These are phyloP conservation scores for Conus canariensis DNA, from an alignment of 2,888 invertebrate species.

Conservation along the genomic window DNA sequence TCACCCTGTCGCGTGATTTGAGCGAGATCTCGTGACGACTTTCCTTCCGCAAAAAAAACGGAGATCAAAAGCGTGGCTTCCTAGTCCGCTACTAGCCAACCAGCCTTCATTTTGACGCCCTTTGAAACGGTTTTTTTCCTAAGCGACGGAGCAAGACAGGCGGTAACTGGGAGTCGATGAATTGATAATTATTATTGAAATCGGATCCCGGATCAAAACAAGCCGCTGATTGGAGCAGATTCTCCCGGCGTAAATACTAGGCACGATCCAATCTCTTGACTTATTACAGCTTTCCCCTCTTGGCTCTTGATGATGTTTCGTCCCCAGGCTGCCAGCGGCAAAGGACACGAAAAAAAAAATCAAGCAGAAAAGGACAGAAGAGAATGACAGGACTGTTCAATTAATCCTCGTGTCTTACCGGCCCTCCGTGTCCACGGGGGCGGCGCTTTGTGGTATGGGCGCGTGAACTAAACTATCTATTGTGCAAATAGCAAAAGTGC, in stretches of 20 bases:
- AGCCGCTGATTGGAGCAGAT: background rate
- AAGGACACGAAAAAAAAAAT: background rate
- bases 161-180: constrained; percentile 17
- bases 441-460: too few species aligned
- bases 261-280: background rate
- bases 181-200: constrained; percentile 37
- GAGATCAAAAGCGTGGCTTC: constrained; percentile 30
- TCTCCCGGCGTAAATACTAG: background rate
- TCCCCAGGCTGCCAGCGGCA: background rate
- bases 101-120: constrained; percentile 33
- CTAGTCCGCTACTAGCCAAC: background rate
- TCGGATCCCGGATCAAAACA: constrained; percentile 9
- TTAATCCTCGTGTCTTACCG: constrained; percentile 3
- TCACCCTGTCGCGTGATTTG: constrained; percentile 35
- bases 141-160: background rate
- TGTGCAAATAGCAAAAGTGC: too few species aligned
- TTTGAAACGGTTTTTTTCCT: constrained; percentile 13
- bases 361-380: background rate
- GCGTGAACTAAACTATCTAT: too few species aligned
- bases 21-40: constrained; percentile 35
- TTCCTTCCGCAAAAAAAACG: constrained; percentile 22
- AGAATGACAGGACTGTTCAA: background rate
- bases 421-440: too few species aligned
- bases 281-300: background rate
- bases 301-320: constrained; percentile 11